These are phyloP conservation scores for Gallinago solitaria DNA, from an alignment of 2,797 vertebrate species.

Conservation along the genomic window DNA sequence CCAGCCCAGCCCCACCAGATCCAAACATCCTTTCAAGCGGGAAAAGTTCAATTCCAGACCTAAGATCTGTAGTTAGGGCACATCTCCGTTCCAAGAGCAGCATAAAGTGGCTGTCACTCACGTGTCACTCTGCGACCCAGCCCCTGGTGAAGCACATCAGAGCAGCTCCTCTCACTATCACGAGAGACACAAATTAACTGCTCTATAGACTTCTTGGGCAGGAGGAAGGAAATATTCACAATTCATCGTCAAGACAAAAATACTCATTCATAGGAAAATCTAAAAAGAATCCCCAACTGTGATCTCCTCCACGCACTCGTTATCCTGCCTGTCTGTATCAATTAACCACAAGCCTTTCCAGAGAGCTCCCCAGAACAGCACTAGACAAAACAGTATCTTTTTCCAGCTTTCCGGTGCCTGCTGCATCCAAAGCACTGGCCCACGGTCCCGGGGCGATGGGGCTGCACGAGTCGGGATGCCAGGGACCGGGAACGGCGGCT, in stretches of 20 bases:
- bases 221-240: constrained; percentile 9
- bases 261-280: constrained; percentile 24
- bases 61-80: background rate
- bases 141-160: background rate
- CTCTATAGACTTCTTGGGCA: background rate
- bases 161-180: background rate
- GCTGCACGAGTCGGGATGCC: background rate
- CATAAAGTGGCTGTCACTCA: constrained; percentile 12
- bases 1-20: background rate
- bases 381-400: constrained; percentile 40
- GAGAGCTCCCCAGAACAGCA: constrained; percentile 26
- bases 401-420: background rate
- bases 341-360: constrained; percentile 20
- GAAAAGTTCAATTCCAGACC: background rate
- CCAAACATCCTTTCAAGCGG: constrained; percentile 20
- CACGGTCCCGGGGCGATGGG: background rate
- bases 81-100: background rate
- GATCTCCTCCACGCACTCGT: background rate
- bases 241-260: constrained; percentile 32
- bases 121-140: background rate
- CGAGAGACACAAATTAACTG: background rate
- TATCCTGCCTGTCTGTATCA: background rate
- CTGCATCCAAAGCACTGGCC: background rate
- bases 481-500: rapidly evolving
- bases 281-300: background rate